A percentile compares a stretch with the other conserved stretches of the same genome.
Evolutionary conservation across 2,888 invertebrate species (phyloP).

Genomic region (Drosophila robusta): DNA sequence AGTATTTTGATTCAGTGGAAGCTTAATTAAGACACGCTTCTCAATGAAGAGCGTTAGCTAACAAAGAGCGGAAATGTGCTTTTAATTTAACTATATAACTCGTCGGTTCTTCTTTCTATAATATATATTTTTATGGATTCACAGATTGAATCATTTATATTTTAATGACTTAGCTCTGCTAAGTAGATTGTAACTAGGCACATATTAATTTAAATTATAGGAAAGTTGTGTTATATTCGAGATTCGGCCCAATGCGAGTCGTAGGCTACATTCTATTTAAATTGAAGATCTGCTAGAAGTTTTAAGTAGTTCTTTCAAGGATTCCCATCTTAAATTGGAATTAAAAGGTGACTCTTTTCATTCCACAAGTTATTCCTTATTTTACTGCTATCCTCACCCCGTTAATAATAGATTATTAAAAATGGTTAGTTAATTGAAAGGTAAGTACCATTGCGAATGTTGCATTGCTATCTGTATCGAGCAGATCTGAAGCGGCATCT

Average conservation of each 20-base stretch:
- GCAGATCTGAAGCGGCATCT: conserved; percentile 93
- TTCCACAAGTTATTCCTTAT: neutral
- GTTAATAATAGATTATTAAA: conserved; percentile 4
- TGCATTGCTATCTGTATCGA: conserved; percentile 94
- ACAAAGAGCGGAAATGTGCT: neutral
- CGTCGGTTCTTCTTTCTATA: neutral
- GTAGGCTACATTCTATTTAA: neutral
- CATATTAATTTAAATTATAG: neutral
- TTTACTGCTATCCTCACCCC: neutral
- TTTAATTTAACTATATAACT: neutral
- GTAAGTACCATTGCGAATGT: conserved; percentile 95
- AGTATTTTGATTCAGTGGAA: neutral
- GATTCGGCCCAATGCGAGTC: too few relatives aligned
- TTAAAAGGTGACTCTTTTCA: neutral
- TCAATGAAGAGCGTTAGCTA: neutral
- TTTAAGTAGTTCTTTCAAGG: too few relatives aligned
- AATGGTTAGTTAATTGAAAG: conserved; percentile 54
- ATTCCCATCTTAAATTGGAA: neutral
- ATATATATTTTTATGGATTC: neutral
- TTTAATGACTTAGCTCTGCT: neutral
- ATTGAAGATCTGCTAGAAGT: neutral
- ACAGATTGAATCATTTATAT: neutral
- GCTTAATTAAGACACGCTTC: neutral
- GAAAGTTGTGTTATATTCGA: too few relatives aligned
- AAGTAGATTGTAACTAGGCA: neutral